Percentiles rank a stretch among this genome's conserved stretches.
These are phyloP conservation scores for Agonopterix heracliana DNA, from an alignment of 2,888 invertebrate species.

Conservation along the genomic window DNA sequence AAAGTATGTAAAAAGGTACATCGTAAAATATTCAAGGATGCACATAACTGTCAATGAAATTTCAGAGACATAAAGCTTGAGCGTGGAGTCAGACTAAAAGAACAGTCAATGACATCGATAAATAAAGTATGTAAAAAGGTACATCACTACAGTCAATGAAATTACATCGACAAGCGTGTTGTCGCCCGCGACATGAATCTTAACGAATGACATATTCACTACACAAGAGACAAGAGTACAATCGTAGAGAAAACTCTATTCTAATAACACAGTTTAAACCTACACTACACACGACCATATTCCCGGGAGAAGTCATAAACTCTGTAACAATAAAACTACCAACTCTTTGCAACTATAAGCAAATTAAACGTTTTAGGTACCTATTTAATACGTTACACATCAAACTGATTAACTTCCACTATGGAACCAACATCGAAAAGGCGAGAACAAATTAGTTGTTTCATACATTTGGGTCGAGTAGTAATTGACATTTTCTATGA, in stretches of 20 bases:
- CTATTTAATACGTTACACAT: too few species aligned
- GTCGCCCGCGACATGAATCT: conserved; percentile 30
- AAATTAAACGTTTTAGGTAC: too few species aligned
- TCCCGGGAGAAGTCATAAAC: too few species aligned
- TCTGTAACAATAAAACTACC: too few species aligned
- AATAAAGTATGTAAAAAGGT: not conserved
- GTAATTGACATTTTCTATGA: too few species aligned
- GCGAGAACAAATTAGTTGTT: too few species aligned
- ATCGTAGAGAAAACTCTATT: too few species aligned
- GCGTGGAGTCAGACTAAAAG: conserved; percentile 13
- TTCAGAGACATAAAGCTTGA: conserved; percentile 28
- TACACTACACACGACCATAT: too few species aligned
- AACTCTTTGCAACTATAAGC: too few species aligned
- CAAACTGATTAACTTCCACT: too few species aligned
- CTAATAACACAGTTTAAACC: not conserved
- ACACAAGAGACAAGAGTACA: conserved; percentile 14
- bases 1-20: not conserved
- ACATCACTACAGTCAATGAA: conserved; percentile 34
- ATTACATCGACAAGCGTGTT: conserved; percentile 29
- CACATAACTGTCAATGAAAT: conserved; percentile 34
- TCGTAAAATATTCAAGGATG: not conserved
- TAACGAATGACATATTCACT: conserved; percentile 25
- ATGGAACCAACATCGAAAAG: too few species aligned
- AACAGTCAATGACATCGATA: conserved; percentile 6
- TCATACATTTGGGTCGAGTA: too few species aligned